Conservation (phyloP, 2,113 vertebrate genomes). For the Corydoras sp. region DNA sequence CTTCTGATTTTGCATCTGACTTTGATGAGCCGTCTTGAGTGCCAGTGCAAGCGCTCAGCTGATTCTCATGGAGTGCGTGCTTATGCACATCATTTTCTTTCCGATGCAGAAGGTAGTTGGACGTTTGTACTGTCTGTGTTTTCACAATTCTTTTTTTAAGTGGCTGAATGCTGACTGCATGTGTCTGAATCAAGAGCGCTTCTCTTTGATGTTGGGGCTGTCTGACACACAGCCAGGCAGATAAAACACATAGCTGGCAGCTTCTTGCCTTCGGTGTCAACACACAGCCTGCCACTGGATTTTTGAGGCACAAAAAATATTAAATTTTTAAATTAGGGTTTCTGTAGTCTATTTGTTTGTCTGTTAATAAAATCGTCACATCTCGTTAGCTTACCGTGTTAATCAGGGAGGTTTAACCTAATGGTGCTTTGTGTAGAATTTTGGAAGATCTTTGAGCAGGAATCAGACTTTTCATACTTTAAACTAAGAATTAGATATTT, state of each 20-base stretch:
- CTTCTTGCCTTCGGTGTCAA: not conserved
- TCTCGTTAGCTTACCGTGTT: too few relatives aligned
- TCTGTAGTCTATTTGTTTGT: too few relatives aligned
- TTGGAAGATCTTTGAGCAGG: too few relatives aligned
- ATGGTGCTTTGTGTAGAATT: too few relatives aligned
- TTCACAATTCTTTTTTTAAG: not conserved
- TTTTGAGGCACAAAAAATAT: too few relatives aligned
- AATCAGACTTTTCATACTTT: too few relatives aligned
- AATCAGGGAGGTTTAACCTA: too few relatives aligned
- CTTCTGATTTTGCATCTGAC: not conserved
- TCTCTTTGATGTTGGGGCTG: not conserved
- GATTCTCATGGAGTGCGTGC: not conserved
- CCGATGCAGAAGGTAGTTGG: not conserved
- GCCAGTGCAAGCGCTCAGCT: not conserved
- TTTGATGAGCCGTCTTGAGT: not conserved
- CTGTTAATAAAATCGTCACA: too few relatives aligned
- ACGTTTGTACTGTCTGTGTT: not conserved
- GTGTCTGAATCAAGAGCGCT: not conserved
- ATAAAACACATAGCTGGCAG: not conserved
- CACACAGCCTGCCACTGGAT: not conserved
- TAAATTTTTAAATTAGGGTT: too few relatives aligned
- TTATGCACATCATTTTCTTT: not conserved
- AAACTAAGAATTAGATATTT: too few relatives aligned
- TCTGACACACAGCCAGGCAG: not conserved
- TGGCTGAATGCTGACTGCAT: constrained; percentile 9